These are phyloP conservation scores for Beris morrisii DNA, from an alignment of 2,888 invertebrate species.

Conservation along the genomic window DNA sequence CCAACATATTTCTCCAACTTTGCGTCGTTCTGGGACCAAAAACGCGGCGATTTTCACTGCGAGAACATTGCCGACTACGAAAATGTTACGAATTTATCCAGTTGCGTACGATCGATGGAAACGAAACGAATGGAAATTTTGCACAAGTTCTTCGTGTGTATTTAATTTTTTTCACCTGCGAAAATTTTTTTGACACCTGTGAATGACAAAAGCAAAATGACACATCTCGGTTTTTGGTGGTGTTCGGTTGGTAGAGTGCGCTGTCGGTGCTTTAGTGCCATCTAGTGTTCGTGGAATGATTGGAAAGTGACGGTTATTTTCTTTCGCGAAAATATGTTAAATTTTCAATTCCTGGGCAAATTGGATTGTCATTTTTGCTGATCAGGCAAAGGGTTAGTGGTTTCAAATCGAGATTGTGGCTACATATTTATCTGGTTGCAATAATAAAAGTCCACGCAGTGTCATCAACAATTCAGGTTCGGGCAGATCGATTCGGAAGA, in stretches of 20 bases:
- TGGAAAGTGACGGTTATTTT: too few relatives aligned
- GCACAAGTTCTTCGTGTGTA: background rate
- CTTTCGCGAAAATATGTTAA: too few relatives aligned
- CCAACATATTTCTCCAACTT: background rate
- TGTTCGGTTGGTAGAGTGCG: background rate
- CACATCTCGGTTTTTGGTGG: background rate
- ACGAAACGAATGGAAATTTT: background rate
- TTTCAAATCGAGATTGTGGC: too few relatives aligned
- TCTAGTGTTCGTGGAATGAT: too few relatives aligned
- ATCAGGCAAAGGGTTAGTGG: too few relatives aligned
- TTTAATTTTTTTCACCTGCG: constrained; percentile 12
- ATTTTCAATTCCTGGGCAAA: too few relatives aligned
- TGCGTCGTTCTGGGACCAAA: background rate
- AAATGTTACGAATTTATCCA: background rate
- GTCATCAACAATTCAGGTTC: too few relatives aligned
- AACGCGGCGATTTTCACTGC: background rate
- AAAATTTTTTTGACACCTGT: constrained; percentile 27
- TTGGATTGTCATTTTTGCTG: too few relatives aligned
- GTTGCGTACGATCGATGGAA: background rate
- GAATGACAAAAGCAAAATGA: constrained; percentile 19
- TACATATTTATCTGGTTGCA: too few relatives aligned
- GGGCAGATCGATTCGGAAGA: too few relatives aligned
- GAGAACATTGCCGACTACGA: background rate
- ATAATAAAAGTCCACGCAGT: too few relatives aligned
- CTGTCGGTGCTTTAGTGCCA: too few relatives aligned